Conservation (phyloP, 2,888 invertebrate genomes). For the Antheraea assamensis region DNA sequence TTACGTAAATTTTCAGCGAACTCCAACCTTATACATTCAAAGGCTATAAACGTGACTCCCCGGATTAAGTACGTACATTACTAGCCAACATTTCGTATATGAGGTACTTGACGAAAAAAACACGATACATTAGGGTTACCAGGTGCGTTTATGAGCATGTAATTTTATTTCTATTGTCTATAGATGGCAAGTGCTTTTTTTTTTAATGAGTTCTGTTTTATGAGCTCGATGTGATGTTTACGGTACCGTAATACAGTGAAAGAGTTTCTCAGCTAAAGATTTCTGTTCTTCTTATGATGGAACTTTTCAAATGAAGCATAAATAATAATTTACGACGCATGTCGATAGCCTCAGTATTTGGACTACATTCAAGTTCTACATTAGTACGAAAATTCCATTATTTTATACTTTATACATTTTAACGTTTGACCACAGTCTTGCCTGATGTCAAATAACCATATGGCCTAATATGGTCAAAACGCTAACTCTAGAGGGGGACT, state of each 20-base stretch:
- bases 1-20: conserved; percentile 6
- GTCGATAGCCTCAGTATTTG: not conserved
- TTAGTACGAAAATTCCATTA: not conserved
- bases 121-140: conserved; percentile 40
- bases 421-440: too few species aligned
- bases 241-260: too few species aligned
- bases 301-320: too few species aligned
- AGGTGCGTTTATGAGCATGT: not conserved
- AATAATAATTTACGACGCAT: too few species aligned
- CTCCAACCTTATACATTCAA: conserved; percentile 15
- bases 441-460: too few species aligned
- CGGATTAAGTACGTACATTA: conserved; percentile 24
- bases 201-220: not conserved
- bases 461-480: too few species aligned
- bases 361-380: not conserved
- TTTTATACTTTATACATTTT: too few species aligned
- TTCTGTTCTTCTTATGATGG: too few species aligned
- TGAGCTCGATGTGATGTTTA: too few species aligned
- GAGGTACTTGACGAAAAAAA: conserved; percentile 44
- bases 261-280: too few species aligned
- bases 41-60: conserved; percentile 16
- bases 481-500: too few species aligned
- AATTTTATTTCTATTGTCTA: conserved; percentile 7
- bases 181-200: not conserved
- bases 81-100: conserved; percentile 34